Conservation (phyloP, 1,140 invertebrate genomes). For the Caenorhabditis remanei region DNA sequence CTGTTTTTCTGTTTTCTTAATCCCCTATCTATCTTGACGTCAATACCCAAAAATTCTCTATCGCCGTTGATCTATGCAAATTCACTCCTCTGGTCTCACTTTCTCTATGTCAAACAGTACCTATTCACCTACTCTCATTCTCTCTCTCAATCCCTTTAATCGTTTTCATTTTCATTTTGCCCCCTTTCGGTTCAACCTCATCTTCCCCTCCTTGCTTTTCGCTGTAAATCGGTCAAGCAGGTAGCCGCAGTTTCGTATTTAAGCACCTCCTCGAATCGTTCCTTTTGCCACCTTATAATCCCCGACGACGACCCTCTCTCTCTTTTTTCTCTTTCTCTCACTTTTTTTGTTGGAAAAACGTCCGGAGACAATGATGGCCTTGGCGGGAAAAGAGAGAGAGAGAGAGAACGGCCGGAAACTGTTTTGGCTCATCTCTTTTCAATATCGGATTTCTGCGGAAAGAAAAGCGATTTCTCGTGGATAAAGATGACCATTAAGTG, state of each 20-base stretch:
- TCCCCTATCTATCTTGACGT: slow-evolving; percentile 37
- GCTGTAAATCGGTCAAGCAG: slow-evolving; percentile 47
- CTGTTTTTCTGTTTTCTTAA: slow-evolving; percentile 14
- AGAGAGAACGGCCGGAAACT: slow-evolving; percentile 49
- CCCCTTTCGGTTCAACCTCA: slow-evolving; percentile 37
- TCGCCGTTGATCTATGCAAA: slow-evolving; percentile 51
- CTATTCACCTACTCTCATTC: not conserved
- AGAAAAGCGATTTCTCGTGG: not conserved
- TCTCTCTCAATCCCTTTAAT: not conserved
- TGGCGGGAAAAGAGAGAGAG: slow-evolving; percentile 12
- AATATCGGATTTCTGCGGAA: slow-evolving; percentile 41
- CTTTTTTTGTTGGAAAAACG: slow-evolving; percentile 9
- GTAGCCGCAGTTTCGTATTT: slow-evolving; percentile 24
- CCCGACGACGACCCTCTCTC: slow-evolving; percentile 5
- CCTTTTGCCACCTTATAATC: slow-evolving; percentile 50
- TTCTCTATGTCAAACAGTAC: slow-evolving; percentile 29
- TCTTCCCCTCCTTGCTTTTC: not conserved
- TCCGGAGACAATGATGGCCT: slow-evolving; percentile 45
- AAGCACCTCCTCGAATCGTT: slow-evolving; percentile 18
- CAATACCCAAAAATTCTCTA: slow-evolving; percentile 11
- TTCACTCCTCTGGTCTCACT: slow-evolving; percentile 24
- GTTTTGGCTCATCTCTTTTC: slow-evolving; percentile 47
- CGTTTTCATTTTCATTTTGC: slow-evolving; percentile 38
- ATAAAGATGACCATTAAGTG: slow-evolving; percentile 41
- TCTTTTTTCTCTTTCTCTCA: not conserved